A percentile compares a stretch with the other conserved stretches of the same genome.
phyloP scores from a whole-genome alignment of 1,140 invertebrate species.

The Cherax quadricarinatus region DNA sequence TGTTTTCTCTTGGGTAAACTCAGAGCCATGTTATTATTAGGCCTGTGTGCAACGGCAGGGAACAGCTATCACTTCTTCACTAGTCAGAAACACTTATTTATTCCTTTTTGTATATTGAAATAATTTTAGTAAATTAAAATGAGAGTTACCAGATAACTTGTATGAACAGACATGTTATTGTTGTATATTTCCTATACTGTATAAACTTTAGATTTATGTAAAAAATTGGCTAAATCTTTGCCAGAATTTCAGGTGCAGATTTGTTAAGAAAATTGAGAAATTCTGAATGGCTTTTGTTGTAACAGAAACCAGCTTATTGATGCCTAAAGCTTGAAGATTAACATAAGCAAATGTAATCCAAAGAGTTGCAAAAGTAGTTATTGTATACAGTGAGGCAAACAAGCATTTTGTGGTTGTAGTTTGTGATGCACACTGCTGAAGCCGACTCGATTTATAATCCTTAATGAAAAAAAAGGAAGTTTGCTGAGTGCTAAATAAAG shows the following conservation, averaged over 20 bases:
- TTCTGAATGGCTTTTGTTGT: neutral
- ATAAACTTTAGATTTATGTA: too few relatives aligned
- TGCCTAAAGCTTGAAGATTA: neutral
- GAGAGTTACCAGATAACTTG: too few relatives aligned
- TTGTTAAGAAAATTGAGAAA: neutral
- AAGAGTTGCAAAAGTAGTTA: neutral
- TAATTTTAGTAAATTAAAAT: too few relatives aligned
- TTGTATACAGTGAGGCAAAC: neutral
- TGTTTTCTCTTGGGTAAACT: neutral
- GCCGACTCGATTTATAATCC: too few relatives aligned
- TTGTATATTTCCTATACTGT: too few relatives aligned
- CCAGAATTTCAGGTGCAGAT: neutral
- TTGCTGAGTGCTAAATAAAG: too few relatives aligned
- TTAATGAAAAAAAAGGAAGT: too few relatives aligned
- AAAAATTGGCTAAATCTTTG: too few relatives aligned
- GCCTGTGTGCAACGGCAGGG: neutral
- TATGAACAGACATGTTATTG: too few relatives aligned
- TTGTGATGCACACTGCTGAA: too few relatives aligned
- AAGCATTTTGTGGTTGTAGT: too few relatives aligned
- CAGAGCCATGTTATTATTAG: neutral
- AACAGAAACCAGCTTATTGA: neutral
- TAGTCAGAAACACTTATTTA: neutral
- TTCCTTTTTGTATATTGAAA: neutral
- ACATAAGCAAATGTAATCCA: neutral
- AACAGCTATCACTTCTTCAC: neutral